Base-by-base conservation (phyloP, 2,888 invertebrate genomes). In the Drosophila tanythrix region DNA sequence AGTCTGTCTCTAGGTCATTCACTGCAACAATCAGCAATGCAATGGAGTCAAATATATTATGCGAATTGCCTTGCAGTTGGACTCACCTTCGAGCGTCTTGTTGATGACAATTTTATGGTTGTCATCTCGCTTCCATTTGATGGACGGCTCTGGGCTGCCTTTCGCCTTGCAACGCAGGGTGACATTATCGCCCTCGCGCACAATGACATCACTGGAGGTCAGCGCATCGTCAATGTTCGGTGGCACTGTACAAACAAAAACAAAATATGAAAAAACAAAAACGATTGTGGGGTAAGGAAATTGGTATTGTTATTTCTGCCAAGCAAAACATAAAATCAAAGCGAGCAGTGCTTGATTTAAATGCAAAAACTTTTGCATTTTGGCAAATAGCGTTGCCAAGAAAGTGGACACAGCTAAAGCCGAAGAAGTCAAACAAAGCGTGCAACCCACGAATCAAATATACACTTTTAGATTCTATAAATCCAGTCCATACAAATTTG, bases 51-150 rank as follows among this genome's bases (percentile, higher is more conserved):
- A 21, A 25, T 15, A 51, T 62, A 27, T 33, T 13, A 35, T 21
- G 52, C 29, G 43, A 60, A 50, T 51, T 38, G 56, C n/a, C 55
- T 29, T 35, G 52, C 57, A 40, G 43, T 21, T 55, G 53, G 35
- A 60, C 84, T 87, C 91, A 97, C 97, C 97, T 93, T 96, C 94
- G 88, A 95, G 94, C 87, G 96, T 96, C 93, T 96, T 97, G 94
- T 96, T 97, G 94, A 97, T 96, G 93, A 96, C 95, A 93, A 98
- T 97, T 94, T 96, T 96, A 90, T 96, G 95, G 93, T 96, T 96
- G 94, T 97, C 97, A 94, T 98, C 97, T 91, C 98, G 95, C 94
- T 97, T 97, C 98, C 98, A 98, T 94, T 96, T 97, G 93, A 98
- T 97, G 92, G 95, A 96, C 79, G 98, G 98, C 93, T 96, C 95